A percentile compares a stretch with the other conserved stretches of the same genome.
phyloP scores from a whole-genome alignment of 1,140 invertebrate genomes.

The Wasmannia auropunctata region DNA sequence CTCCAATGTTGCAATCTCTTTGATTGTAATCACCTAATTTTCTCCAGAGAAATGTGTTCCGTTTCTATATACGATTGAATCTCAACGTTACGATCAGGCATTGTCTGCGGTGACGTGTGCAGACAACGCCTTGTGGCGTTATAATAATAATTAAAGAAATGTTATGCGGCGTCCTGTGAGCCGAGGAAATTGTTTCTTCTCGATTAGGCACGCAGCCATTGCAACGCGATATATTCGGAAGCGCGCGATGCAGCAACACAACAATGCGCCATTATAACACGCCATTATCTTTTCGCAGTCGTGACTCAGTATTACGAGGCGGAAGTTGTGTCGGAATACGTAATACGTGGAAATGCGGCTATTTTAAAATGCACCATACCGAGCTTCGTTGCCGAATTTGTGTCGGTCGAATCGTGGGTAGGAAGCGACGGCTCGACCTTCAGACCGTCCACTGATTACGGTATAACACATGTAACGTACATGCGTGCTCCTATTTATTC shows the following conservation, averaged over 20 bases:
- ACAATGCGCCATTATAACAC: conserved; percentile 47
- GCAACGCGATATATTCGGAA: background rate
- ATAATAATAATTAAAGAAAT: conserved; percentile 18
- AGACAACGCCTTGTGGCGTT: background rate
- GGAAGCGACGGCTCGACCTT: conserved; percentile 91
- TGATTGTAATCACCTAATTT: conserved; percentile 31
- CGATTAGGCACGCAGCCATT: conserved; percentile 31
- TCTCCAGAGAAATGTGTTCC: background rate
- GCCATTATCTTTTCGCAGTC: conserved; percentile 87
- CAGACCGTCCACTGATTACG: conserved; percentile 84
- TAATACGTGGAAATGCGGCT: conserved; percentile 96
- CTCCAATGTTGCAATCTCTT: conserved; percentile 13
- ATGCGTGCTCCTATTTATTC: background rate
- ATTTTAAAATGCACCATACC: conserved; percentile 97
- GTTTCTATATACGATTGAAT: too few relatives aligned
- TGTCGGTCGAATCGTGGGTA: conserved; percentile 95
- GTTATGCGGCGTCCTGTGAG: background rate
- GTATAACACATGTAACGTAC: conserved; percentile 75
- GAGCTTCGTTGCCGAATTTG: conserved; percentile 96
- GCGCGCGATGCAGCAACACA: background rate
- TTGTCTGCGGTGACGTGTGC: background rate
- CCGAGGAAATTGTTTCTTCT: conserved; percentile 27
- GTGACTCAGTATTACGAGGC: conserved; percentile 96
- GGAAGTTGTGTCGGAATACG: conserved; percentile 96
- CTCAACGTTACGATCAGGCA: too few relatives aligned